Conservation (phyloP, 2,797 vertebrate genomes). For the Gorsachius magnificus region DNA sequence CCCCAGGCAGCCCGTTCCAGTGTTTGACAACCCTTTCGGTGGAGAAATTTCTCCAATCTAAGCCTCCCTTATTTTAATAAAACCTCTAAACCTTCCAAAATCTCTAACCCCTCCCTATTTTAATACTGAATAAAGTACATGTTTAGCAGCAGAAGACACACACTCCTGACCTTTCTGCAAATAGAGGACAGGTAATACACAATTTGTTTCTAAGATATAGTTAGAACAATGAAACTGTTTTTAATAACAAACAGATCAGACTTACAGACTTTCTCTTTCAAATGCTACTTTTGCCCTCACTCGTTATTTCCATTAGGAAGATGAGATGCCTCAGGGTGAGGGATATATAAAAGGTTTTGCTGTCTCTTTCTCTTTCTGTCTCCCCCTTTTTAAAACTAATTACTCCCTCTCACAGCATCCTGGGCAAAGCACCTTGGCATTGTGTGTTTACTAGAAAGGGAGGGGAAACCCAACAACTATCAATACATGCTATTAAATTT, state of each 20-base stretch:
- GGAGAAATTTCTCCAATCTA: neutral
- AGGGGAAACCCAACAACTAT: neutral
- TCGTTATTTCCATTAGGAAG: neutral
- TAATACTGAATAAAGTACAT: neutral
- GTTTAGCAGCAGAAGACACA: neutral
- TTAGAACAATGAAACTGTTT: neutral
- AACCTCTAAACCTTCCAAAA: neutral
- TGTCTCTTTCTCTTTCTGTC: neutral
- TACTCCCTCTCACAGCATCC: neutral
- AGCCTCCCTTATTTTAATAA: neutral
- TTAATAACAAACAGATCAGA: conserved; percentile 3
- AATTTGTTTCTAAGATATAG: neutral
- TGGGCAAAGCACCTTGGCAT: conserved; percentile 1
- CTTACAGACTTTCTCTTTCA: neutral
- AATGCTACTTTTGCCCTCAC: neutral
- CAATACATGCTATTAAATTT: conserved; percentile 52
- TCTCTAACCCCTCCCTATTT: neutral
- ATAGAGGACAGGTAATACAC: neutral
- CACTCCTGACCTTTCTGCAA: neutral
- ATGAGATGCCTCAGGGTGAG: neutral
- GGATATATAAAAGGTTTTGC: neutral
- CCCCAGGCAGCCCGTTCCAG: neutral
- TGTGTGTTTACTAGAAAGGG: neutral
- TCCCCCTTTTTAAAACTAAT: neutral
- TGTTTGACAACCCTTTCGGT: neutral